Evolutionary conservation across 1,140 invertebrate species (phyloP), one percentile per base, ranked within the genome.

Genomic region (Drosophila littoralis): DNA sequence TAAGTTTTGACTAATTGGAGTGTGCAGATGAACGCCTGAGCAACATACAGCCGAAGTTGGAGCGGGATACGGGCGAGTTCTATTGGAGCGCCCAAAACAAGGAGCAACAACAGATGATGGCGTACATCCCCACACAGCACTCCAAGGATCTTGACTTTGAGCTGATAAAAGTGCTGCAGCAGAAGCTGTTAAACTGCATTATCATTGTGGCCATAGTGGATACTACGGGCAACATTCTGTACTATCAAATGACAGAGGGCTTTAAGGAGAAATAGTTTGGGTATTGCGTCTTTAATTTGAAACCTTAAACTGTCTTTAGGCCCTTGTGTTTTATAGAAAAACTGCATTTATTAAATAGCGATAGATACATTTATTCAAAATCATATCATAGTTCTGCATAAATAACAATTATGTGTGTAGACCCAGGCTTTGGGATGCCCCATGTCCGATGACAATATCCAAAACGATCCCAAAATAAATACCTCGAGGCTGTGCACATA

Each of bases 361-460:
- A 89, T 88, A 89, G 80, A 89, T 89, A 88, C 80, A 89, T 89
- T 88, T 88, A 84, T 88, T 89, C 50, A 89, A 89, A 88, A 89
- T 86, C 83, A 88, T 86, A 86, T 86, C 80, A 77, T 73, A 76
- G 63, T 72, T 78, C 22, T 89, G 70, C 76, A 90, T 81, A 90
- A 90, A 78, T 89, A 81, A 81, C 72, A 75, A 58, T 69, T 84
- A 90, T 79, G 75, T 75, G 70, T 76, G 59, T 46, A 83, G 77
- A 40, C 66, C 59, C 51, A 66, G 50, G 42, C 22, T 61, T 8
- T 13, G n/a, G 7, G 28, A 3, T 7, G 42, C 15, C 10, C 32
- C 0, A 10, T 12, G 13, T 59, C 42, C 38, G 6, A 42, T 43
- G 9, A 42, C 40, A 42, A 1, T 7, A 35, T n/a, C 13, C n/a